phyloP scores from a whole-genome alignment of 2,888 invertebrate genomes.

The Platycheirus albimanus region DNA sequence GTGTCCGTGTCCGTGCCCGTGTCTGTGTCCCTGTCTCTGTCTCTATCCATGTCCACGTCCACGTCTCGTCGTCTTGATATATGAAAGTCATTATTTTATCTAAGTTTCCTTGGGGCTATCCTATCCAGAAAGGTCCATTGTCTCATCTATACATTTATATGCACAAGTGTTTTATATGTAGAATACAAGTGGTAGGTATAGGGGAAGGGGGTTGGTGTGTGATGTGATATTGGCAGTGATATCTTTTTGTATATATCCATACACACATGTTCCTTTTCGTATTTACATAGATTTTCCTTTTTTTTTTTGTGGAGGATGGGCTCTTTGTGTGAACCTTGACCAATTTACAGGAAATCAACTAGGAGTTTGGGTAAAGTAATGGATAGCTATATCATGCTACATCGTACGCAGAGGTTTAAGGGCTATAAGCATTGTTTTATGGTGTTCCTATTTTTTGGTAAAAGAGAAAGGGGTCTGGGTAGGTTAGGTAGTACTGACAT shows the following conservation, averaged over 20 bases:
- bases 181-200: neutral
- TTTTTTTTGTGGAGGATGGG: too few relatives aligned
- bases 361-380: constrained; percentile 4
- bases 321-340: constrained; percentile 44
- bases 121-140: constrained; percentile 31
- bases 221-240: constrained; percentile 45
- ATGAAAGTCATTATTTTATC: constrained; percentile 63
- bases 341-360: constrained; percentile 40
- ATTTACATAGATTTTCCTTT: neutral
- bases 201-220: neutral
- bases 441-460: neutral
- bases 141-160: constrained; percentile 35
- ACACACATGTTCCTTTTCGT: neutral
- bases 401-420: too few relatives aligned
- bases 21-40: too few relatives aligned
- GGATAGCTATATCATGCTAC: too few relatives aligned
- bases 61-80: constrained; percentile 52
- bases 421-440: constrained; percentile 2
- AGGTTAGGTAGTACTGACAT: too few relatives aligned
- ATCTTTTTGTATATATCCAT: constrained; percentile 9
- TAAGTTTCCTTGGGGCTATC: constrained; percentile 43
- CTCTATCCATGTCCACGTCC: too few relatives aligned
- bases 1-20: too few relatives aligned
- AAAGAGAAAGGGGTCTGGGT: neutral
- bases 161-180: constrained; percentile 45